These are phyloP conservation scores for Orchestes rusci DNA, from an alignment of 2,888 invertebrate species.

Conservation along the genomic window DNA sequence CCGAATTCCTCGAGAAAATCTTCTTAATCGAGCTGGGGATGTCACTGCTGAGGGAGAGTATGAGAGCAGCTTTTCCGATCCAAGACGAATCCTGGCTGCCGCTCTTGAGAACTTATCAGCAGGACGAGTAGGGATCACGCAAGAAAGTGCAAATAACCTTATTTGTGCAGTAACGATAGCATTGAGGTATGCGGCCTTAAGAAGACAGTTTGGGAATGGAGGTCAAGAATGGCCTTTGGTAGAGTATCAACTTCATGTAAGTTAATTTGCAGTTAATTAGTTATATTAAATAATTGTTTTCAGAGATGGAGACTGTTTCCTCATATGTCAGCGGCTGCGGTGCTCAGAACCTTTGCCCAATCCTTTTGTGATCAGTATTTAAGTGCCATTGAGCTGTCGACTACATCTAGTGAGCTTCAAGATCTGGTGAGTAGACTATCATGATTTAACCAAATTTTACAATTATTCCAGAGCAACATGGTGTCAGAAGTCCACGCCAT, in stretches of 20 bases:
- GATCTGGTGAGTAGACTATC: constrained; percentile 35
- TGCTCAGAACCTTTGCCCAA: constrained; percentile 58
- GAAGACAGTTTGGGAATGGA: constrained; percentile 61
- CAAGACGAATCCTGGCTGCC: constrained; percentile 75
- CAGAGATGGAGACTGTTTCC: constrained; percentile 81
- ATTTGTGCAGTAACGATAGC: constrained; percentile 70
- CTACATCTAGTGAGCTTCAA: constrained; percentile 38
- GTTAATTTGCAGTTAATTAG: constrained; percentile 30
- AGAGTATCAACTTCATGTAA: constrained; percentile 77
- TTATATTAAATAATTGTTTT: no score
- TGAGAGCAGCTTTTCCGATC: constrained; percentile 84
- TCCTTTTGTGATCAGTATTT: constrained; percentile 60
- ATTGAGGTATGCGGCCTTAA: constrained; percentile 70
- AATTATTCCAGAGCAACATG: constrained; percentile 49
- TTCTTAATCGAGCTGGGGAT: constrained; percentile 84
- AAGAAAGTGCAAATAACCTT: constrained; percentile 58
- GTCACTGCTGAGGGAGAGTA: constrained; percentile 82
- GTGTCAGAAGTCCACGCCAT: constrained; percentile 66
- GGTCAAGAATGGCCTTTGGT: constrained; percentile 64
- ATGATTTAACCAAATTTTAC: neutral
- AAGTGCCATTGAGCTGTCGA: constrained; percentile 60
- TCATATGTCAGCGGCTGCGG: constrained; percentile 62
- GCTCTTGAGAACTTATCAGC: constrained; percentile 81
- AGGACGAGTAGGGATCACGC: constrained; percentile 70
- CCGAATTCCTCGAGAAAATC: constrained; percentile 75